Evolutionary conservation across 2,888 invertebrate genomes (phyloP), one percentile per base, ranked within the genome.

Genomic region (Xestia ashworthii): DNA sequence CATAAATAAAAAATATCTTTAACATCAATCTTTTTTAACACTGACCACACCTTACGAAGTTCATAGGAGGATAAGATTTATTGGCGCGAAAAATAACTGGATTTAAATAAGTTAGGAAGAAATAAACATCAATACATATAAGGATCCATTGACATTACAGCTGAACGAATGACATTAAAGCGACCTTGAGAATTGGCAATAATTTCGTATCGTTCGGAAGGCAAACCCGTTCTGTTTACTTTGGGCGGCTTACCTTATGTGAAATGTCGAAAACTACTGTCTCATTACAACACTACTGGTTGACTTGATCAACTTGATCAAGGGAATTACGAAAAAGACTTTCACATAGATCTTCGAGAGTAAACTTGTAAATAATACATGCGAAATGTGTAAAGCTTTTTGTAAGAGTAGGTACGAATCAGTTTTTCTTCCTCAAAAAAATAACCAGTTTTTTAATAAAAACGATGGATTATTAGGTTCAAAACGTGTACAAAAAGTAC

Each of bases 121-220:
- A 3, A 41, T 22, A 11, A 64, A 25, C 16, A 25, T 64, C 58
- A 50, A 38, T 74, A n/a, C n/a, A n/a, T n/a, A 19, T 19, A 78
- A 58, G 58, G 55, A 69, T 53, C 32, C 85, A 69, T 82, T 75
- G 81, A 71, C 22, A 65, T 11, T 44, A 41, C 48, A 69, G 32
- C 48, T 64, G 60, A 58, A 73, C 72, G 38, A 65, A 66, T 87
- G 88, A 85, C 85, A 87, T 89, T 87, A 81, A 77, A 44, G 25
- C 25, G 81, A 75, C 88, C 88, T 86, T 87, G 75, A 32, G 76
- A 74, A 83, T 83, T 73, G 81, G 81, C 83, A 85, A 86, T 85
- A 67, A 71, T 73, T 74, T 76, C 55, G 71, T 67, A 80, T 74
- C 53, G 69, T 76, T 71, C 67, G 69, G 75, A 67, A 77, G 50